A percentile compares a stretch with the other conserved stretches of the same genome.
Evolutionary conservation across 2,888 invertebrate species (phyloP).

Genomic region (Eurytoma californica): DNA sequence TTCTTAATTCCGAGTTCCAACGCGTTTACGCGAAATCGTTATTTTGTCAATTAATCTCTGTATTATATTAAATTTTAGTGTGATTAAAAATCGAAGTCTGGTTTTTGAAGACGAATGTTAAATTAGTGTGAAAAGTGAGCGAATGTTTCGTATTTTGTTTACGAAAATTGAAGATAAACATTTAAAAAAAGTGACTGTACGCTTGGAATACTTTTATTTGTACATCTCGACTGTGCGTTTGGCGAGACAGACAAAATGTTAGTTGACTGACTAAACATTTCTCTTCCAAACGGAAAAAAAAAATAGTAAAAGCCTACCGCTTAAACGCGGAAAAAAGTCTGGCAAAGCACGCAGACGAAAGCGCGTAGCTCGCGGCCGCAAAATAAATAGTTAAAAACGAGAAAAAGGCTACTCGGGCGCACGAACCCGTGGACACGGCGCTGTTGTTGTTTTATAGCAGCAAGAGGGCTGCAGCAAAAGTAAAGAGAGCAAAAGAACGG

Average conservation of each 20-base stretch:
- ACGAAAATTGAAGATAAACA: too few species aligned
- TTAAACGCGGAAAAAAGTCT: neutral
- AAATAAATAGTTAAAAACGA: constrained; percentile 29
- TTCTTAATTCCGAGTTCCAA: too few species aligned
- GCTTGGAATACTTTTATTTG: neutral
- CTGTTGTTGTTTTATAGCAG: too few species aligned
- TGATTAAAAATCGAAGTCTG: too few species aligned
- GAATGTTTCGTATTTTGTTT: too few species aligned
- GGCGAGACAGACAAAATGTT: too few species aligned
- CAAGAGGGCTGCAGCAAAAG: neutral
- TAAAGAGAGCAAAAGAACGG: neutral
- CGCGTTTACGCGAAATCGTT: too few species aligned
- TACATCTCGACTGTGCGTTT: neutral
- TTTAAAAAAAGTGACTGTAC: too few species aligned
- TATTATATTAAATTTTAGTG: too few species aligned
- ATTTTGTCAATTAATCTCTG: too few species aligned
- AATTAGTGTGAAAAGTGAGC: too few species aligned
- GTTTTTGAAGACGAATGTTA: too few species aligned
- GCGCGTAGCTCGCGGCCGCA: neutral
- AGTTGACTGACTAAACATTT: neutral
- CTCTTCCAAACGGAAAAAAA: neutral
- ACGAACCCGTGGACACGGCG: neutral
- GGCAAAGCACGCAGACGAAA: neutral
- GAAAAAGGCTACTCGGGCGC: neutral
- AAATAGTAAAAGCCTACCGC: neutral